Evolutionary conservation across 2,113 vertebrate genomes (phyloP).

Genomic region (Rhodinocichla rosea): DNA sequence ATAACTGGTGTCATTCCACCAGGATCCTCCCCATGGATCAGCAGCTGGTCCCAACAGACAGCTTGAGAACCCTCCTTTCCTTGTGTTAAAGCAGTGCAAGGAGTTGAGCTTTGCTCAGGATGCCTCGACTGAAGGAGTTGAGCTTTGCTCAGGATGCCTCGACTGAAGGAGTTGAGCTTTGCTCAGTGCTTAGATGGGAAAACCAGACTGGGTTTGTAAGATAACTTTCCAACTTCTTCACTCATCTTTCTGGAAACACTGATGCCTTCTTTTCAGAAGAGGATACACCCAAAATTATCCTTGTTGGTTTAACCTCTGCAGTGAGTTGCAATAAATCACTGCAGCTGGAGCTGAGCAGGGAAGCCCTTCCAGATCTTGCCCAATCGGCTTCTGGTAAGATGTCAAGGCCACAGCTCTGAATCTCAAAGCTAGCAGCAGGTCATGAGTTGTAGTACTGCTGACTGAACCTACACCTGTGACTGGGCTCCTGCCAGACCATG

Average conservation of each 20-base stretch:
- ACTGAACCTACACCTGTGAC: neutral
- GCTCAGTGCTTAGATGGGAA: neutral
- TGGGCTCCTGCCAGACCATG: neutral
- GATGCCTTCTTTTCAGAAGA: neutral
- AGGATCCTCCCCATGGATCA: neutral
- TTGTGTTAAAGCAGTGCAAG: neutral
- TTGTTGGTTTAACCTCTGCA: neutral
- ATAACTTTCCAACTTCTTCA: neutral
- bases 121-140: too few relatives aligned
- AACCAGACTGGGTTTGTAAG: conserved; percentile 1
- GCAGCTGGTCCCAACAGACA: neutral
- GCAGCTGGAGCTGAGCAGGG: neutral
- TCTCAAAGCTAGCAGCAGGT: neutral
- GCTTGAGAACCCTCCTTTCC: neutral
- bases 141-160: too few relatives aligned
- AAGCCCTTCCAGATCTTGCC: neutral
- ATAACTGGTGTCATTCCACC: neutral
- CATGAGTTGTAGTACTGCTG: neutral
- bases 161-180: neutral
- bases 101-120: neutral
- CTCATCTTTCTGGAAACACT: neutral
- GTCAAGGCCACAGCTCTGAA: neutral
- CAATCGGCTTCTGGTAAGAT: neutral
- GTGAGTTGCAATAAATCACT: neutral
- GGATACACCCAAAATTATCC: neutral